phyloP scores from a whole-genome alignment of 1,140 invertebrate species.

The Drosophila kanapiae region DNA sequence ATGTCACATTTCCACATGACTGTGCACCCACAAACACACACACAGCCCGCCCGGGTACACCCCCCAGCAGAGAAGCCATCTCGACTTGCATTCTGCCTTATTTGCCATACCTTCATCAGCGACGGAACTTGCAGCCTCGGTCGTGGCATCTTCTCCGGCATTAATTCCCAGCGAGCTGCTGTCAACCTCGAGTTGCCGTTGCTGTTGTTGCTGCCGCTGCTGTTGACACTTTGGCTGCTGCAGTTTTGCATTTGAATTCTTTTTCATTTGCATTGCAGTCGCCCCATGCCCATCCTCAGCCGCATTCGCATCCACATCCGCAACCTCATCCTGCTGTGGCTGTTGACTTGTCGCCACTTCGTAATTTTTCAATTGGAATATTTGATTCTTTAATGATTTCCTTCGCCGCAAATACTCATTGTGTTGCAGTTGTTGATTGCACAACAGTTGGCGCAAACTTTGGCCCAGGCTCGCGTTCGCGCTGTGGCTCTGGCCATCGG shows the following conservation, averaged over 20 bases:
- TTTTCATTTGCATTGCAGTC: constrained; percentile 66
- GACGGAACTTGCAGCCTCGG: constrained; percentile 63
- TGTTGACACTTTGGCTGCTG: constrained; percentile 67
- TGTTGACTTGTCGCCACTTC: constrained; percentile 74
- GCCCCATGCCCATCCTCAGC: constrained; percentile 14
- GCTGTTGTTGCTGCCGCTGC: constrained; percentile 42
- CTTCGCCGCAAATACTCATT: constrained; percentile 84
- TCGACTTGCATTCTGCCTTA: constrained; percentile 64
- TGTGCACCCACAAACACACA: constrained; percentile 42
- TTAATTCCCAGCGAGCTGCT: constrained; percentile 78
- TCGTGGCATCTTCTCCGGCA: constrained; percentile 68
- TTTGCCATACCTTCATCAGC: constrained; percentile 83
- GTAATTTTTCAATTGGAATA: constrained; percentile 85
- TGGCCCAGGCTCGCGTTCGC: constrained; percentile 48
- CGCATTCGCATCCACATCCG: constrained; percentile 8
- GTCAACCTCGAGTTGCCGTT: constrained; percentile 51
- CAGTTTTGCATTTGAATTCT: constrained; percentile 79
- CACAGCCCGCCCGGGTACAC: not conserved
- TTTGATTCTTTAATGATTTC: constrained; percentile 86
- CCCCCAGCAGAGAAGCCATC: constrained; percentile 24
- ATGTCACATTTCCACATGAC: constrained; percentile 72
- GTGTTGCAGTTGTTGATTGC: constrained; percentile 85
- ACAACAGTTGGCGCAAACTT: constrained; percentile 86
- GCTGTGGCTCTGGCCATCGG: constrained; percentile 41
- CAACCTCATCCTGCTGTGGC: constrained; percentile 22